Percentiles rank a stretch among this genome's conserved stretches.
Evolutionary conservation across 1,140 invertebrate genomes (phyloP).

Genomic region (Steinernema feltiae): DNA sequence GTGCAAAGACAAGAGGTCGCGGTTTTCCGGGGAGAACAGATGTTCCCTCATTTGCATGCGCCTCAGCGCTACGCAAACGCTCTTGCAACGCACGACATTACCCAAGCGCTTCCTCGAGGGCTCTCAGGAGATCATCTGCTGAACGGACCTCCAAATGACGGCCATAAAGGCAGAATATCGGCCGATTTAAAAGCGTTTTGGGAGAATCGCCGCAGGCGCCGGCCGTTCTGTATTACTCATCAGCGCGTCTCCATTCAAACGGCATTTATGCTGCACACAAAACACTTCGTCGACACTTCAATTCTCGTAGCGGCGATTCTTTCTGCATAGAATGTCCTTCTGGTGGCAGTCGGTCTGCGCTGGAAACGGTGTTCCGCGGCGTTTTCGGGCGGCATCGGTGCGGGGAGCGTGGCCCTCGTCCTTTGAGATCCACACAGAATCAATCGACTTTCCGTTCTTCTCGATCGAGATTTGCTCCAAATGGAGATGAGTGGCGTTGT

Average conservation of each 20-base stretch:
- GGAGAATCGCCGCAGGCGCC: background rate
- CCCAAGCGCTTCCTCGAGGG: no score
- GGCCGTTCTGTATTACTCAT: background rate
- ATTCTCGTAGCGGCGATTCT: background rate
- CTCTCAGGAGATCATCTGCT: no score
- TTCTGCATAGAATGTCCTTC: background rate
- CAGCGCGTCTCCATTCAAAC: background rate
- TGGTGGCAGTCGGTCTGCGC: background rate
- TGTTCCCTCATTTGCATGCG: no score
- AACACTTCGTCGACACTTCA: background rate
- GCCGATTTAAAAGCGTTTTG: conserved; percentile 1
- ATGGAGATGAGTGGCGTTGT: conserved; percentile 78
- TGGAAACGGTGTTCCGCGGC: background rate
- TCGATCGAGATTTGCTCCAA: conserved; percentile 82
- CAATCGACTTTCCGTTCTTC: conserved; percentile 21
- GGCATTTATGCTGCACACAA: background rate
- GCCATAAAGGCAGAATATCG: background rate
- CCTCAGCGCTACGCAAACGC: no score
- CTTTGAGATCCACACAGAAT: conserved; percentile 38
- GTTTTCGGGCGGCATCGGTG: background rate
- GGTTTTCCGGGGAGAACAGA: background rate
- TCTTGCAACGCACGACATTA: no score
- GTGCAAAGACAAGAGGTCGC: no score
- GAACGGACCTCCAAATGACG: background rate
- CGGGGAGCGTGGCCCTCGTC: background rate